Evolutionary conservation across 1,140 invertebrate genomes (phyloP).

Genomic region (Reticulitermes speratus): DNA sequence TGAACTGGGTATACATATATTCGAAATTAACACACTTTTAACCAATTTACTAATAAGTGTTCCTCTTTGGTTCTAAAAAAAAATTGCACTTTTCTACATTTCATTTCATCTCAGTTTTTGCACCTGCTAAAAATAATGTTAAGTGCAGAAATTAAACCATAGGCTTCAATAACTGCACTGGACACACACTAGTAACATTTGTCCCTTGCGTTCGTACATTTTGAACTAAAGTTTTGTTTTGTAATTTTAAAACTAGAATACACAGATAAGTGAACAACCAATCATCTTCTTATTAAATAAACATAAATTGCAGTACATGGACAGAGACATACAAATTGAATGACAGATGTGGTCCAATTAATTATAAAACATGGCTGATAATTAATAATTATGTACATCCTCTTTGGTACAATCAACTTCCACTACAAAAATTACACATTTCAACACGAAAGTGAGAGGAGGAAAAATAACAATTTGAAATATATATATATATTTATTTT

Average conservation of each 20-base stretch:
- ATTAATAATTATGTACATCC: slow-evolving; percentile 25
- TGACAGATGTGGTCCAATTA: slow-evolving; percentile 8
- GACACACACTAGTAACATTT: background rate
- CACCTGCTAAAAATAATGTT: background rate
- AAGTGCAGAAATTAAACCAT: background rate
- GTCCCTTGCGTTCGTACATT: background rate
- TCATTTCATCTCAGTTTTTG: background rate
- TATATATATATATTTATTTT: slow-evolving; percentile 16
- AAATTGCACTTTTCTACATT: slow-evolving; percentile 3
- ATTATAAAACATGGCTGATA: slow-evolving; percentile 15
- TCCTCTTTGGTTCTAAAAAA: background rate
- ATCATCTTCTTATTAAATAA: slow-evolving; percentile 4
- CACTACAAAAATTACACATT: slow-evolving; percentile 28
- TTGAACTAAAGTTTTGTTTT: background rate
- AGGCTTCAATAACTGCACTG: background rate
- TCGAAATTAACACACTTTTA: background rate
- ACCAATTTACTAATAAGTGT: background rate
- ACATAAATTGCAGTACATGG: background rate
- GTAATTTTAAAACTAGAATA: background rate
- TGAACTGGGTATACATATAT: background rate
- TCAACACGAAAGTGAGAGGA: slow-evolving; percentile 20
- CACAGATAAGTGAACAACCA: background rate
- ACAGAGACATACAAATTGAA: background rate
- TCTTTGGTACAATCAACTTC: slow-evolving; percentile 26
- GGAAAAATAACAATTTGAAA: slow-evolving; percentile 27